phyloP scores from a whole-genome alignment of 2,888 invertebrate genomes.

The Acrobasis consociella region DNA sequence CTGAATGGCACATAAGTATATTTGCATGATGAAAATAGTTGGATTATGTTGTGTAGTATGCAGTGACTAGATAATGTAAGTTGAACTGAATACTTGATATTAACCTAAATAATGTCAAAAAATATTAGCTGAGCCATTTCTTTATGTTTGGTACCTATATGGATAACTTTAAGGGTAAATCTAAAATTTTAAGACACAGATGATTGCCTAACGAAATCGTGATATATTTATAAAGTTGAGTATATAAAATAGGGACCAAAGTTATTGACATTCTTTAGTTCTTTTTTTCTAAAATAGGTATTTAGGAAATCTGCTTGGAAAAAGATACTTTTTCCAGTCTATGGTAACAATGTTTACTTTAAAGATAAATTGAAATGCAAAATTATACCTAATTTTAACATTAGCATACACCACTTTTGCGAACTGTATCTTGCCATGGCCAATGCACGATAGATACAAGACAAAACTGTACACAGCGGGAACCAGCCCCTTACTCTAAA shows the following conservation, averaged over 20 bases:
- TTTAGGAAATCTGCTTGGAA: conserved; percentile 22
- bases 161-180: neutral
- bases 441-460: conserved; percentile 23
- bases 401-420: conserved; percentile 40
- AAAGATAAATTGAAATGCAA: conserved; percentile 73
- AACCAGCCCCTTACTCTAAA: conserved; percentile 70
- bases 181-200: conserved; percentile 8
- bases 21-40: neutral
- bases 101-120: neutral
- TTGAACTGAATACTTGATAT: neutral
- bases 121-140: neutral
- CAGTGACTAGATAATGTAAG: conserved; percentile 8
- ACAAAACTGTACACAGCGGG: conserved; percentile 48
- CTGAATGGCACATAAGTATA: neutral
- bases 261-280: neutral
- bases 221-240: conserved; percentile 2
- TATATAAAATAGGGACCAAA: conserved; percentile 1
- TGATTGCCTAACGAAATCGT: conserved; percentile 1
- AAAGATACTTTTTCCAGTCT: conserved; percentile 53
- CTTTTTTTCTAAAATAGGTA: conserved; percentile 4
- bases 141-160: neutral
- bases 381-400: conserved; percentile 44
- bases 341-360: conserved; percentile 65
- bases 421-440: conserved; percentile 27
- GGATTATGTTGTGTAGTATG: too few species aligned